Conservation (phyloP, 2,888 invertebrate genomes). For the Gastracanthus pulcherrimus region DNA sequence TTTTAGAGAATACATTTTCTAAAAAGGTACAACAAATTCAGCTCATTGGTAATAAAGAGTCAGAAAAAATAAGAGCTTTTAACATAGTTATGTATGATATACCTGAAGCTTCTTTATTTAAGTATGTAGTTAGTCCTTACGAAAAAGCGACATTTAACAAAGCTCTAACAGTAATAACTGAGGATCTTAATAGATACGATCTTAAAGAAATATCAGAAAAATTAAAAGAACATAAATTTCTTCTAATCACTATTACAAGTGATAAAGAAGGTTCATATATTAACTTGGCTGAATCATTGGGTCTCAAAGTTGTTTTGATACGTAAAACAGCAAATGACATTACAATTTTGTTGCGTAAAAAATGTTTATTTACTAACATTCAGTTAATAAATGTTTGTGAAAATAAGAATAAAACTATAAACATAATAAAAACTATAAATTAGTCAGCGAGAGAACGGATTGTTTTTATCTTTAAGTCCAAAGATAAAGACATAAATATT, state of each 20-base stretch:
- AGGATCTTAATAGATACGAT: neutral
- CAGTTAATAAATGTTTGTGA: conserved; percentile 16
- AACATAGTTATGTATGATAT: neutral
- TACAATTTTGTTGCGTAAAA: conserved; percentile 35
- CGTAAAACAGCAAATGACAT: neutral
- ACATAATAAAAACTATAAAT: conserved; percentile 21
- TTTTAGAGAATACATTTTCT: conserved; percentile 50
- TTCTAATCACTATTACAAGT: conserved; percentile 15
- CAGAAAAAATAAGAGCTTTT: neutral
- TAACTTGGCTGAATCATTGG: neutral
- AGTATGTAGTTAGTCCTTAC: neutral
- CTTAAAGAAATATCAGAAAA: neutral
- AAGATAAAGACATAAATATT: conserved; percentile 6
- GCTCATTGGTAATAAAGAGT: neutral
- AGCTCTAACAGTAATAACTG: conserved; percentile 18
- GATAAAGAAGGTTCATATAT: neutral
- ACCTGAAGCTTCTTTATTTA: conserved; percentile 40
- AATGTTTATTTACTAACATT: neutral
- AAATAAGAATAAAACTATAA: conserved; percentile 17
- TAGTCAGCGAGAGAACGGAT: conserved; percentile 33
- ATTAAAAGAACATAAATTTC: conserved; percentile 33
- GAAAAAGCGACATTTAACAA: conserved; percentile 33
- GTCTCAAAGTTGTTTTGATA: conserved; percentile 24
- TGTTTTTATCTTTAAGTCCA: conserved; percentile 25
- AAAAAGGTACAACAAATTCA: conserved; percentile 23